phyloP scores from a whole-genome alignment of 2,888 invertebrate species.

The Pyrgus malvae region DNA sequence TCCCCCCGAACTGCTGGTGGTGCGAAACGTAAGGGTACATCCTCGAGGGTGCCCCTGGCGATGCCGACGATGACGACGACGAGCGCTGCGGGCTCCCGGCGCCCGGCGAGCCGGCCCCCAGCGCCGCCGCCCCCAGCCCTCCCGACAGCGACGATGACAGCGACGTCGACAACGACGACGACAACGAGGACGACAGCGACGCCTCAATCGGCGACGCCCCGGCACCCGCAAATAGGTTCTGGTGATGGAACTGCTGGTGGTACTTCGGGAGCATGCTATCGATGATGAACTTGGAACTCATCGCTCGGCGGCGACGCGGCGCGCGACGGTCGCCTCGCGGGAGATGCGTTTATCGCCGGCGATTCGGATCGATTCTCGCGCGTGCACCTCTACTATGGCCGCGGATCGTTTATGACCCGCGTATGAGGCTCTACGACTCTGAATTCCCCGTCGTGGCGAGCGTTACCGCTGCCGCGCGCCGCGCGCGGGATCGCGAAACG shows the following conservation, averaged over 20 bases:
- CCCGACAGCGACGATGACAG: constrained; percentile 83
- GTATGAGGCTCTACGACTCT: constrained; percentile 93
- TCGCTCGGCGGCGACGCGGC: constrained; percentile 85
- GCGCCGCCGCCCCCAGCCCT: constrained; percentile 84
- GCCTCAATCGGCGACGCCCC: constrained; percentile 88
- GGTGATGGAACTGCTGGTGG: constrained; percentile 87
- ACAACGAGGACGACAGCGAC: constrained; percentile 83
- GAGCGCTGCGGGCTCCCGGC: constrained; percentile 85
- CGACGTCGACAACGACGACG: constrained; percentile 81
- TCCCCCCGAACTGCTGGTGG: constrained; percentile 88
- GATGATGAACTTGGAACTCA: constrained; percentile 98
- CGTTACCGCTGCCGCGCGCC: constrained; percentile 79
- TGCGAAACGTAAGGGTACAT: constrained; percentile 97
- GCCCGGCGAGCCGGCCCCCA: constrained; percentile 81
- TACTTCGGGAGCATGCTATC: constrained; percentile 99
- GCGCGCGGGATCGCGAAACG: constrained; percentile 78
- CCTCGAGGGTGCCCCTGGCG: constrained; percentile 88
- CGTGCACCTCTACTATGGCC: constrained; percentile 84
- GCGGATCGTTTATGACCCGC: constrained; percentile 93
- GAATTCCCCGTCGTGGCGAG: constrained; percentile 87
- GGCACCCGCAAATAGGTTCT: constrained; percentile 82
- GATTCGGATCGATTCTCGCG: constrained; percentile 82
- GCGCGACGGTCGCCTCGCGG: constrained; percentile 81
- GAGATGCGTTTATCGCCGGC: constrained; percentile 81
- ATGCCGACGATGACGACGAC: constrained; percentile 84